phyloP scores from a whole-genome alignment of 2,113 vertebrate species.

The Cygnus buccinator region DNA sequence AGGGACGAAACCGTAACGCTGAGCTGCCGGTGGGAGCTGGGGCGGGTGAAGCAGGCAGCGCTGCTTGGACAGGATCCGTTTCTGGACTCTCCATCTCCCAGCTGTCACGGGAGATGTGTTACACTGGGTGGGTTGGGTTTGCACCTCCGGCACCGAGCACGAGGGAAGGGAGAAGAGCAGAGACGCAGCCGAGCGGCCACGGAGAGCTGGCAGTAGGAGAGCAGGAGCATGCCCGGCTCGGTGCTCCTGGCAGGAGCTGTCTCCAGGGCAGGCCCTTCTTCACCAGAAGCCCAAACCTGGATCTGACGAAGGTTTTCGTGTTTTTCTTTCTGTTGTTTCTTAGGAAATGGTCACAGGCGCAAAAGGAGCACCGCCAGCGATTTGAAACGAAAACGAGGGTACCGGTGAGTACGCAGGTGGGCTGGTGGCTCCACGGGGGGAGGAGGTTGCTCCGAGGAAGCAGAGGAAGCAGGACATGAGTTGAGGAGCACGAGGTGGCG shows the following conservation, averaged over 20 bases:
- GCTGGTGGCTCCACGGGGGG: neutral
- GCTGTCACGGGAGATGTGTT: constrained; percentile 66
- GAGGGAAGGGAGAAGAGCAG: constrained; percentile 31
- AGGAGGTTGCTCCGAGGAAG: neutral
- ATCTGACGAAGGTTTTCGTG: neutral
- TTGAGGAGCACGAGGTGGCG: accelerated
- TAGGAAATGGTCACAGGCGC: constrained; percentile 71
- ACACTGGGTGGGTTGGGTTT: constrained; percentile 58
- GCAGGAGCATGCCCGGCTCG: neutral
- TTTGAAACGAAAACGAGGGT: constrained; percentile 56
- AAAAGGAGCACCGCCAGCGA: constrained; percentile 16
- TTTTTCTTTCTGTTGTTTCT: neutral
- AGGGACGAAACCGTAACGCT: neutral
- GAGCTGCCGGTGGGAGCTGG: neutral
- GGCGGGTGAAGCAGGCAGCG: neutral
- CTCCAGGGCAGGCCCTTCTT: neutral
- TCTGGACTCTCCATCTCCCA: constrained; percentile 64
- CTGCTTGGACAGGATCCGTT: constrained; percentile 38
- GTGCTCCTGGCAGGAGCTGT: neutral
- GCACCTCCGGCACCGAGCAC: constrained; percentile 46
- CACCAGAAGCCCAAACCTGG: neutral
- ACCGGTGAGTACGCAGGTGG: constrained; percentile 59
- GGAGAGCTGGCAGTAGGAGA: accelerated
- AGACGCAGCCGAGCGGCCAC: neutral
- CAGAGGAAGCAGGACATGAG: neutral